Evolutionary conservation across 1,140 invertebrate species (phyloP).

Genomic region (Homalodisca vitripennis): DNA sequence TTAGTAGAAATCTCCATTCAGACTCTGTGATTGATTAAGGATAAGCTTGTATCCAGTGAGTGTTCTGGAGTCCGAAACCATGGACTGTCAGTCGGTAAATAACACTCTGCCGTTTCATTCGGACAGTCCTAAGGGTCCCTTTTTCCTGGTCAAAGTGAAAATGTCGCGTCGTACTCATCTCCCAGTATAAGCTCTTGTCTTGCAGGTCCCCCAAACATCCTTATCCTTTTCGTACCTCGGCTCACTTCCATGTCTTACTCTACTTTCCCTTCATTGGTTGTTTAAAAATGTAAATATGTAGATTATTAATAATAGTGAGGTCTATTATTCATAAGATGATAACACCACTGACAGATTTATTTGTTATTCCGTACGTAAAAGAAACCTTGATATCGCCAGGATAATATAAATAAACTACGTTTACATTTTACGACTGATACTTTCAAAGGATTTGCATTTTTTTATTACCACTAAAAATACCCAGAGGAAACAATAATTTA

Average conservation of each 20-base stretch:
- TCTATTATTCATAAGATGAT: no score
- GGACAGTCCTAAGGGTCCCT: constrained; percentile 93
- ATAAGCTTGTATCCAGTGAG: no score
- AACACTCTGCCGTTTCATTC: constrained; percentile 82
- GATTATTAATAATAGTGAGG: background rate
- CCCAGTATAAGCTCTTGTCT: constrained; percentile 95
- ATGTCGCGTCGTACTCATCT: constrained; percentile 71
- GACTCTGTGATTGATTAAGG: no score
- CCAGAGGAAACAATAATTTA: no score
- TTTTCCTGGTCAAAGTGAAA: constrained; percentile 86
- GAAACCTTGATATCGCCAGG: no score
- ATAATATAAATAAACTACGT: no score
- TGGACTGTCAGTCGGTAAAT: constrained; percentile 81
- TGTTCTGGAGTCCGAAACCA: constrained; percentile 84
- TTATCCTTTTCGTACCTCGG: constrained; percentile 90
- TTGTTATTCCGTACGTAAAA: no score
- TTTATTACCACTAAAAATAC: no score
- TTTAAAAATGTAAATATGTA: background rate
- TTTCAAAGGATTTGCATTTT: no score
- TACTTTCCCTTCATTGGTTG: constrained; percentile 69
- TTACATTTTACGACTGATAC: no score
- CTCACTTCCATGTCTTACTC: constrained; percentile 90
- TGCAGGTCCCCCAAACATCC: constrained; percentile 96
- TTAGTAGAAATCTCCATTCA: no score
- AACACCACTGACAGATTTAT: no score